Evolutionary conservation across 2,113 vertebrate species (phyloP), one percentile per base, ranked within the genome.

Genomic region (Rhodinocichla rosea): DNA sequence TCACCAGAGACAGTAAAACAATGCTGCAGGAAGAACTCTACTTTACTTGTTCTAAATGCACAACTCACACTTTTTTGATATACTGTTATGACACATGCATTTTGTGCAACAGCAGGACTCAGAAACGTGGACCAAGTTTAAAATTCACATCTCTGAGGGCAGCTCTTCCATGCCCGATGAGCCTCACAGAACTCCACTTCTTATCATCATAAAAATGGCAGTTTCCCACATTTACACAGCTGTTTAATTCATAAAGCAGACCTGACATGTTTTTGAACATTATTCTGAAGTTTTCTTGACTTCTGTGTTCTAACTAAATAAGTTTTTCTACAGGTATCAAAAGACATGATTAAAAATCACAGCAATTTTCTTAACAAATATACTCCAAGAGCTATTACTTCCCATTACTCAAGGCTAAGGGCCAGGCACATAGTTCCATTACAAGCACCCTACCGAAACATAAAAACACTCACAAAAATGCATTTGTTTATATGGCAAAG

Each of bases 401-500:
- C 95, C 95, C 94, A 45, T 20, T 79, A 82, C 73, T 93, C 21
- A 62, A 93, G 82, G 53, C 75, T 73, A 84, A 90, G 65, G 70
- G 57, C 92, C 82, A 94, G 71, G 89, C 30, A 3, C n/a, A 83
- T 55, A 86, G 52, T 85, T 90, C 95, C 96, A 93, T 96, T 95
- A 95, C 79, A 91, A 91, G 56, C 67, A 94, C 76, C 83, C 77
- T 95, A 90, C 55, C 91, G 81, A 96, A 97, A 94, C 42, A 57
- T 60, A 92, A 96, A 94, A 95, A 60, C 47, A 85, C 53, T 69
- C 73, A 94, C 95, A 94, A 98, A 97, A 97, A 91, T 71, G 65
- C 74, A 86, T 62, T 94, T 95, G 74, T 94, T 97, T 97, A 94
- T 52, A 88, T 32, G 96, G 94, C 78, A 93, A 93, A 92, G 86